Evolutionary conservation across 2,113 vertebrate species (phyloP), one percentile per base, ranked within the genome.

Genomic region (Orycteropus afer): DNA sequence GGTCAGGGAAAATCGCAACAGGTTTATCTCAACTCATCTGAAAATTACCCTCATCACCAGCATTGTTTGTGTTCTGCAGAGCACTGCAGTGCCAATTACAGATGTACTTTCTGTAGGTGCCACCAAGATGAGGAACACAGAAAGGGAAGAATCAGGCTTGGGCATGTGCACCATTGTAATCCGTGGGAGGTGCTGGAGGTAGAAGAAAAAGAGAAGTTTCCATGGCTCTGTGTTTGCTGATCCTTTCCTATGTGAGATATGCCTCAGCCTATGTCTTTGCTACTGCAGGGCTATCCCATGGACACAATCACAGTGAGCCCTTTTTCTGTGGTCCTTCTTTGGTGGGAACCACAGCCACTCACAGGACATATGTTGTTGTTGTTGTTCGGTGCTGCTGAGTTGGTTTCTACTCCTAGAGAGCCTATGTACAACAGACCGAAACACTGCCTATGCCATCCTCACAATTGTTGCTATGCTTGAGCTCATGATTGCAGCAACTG

Each of bases 31-130:
- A 34, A 61, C 89, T 82, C 59, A 93, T 94, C 93, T 92, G 95
- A 83, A 93, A 91, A 95, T 80, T 51, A 63, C 90, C 97, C 95
- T 95, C 86, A 93, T 95, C 74, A 18, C 78, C 13, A 20, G 67
- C 78, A 67, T 61, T 80, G 96, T 96, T 89, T 88, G 57, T 74
- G 77, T 78, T 74, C 92, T 57, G 3, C 13, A 90, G 45, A 51
- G 59, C 81, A 67, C 78, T 14, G 74, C 2, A 59, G 73, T n/a
- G 18, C 86, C 88, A n/a, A 14, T 89, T 86, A 74, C 0, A 3
- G 37, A 0, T 86, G 37, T 61, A 1, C 45, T 97, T 94, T 92
- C 65, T 83, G 59, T 79, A 80, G 90, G 77, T 90, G 79, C 45
- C 61, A 37, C 34, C 11, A 0, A 7, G 42, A 15, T 17, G 61